Conservation (phyloP, 2,797 vertebrate genomes). For the Clarias laeviceps region DNA sequence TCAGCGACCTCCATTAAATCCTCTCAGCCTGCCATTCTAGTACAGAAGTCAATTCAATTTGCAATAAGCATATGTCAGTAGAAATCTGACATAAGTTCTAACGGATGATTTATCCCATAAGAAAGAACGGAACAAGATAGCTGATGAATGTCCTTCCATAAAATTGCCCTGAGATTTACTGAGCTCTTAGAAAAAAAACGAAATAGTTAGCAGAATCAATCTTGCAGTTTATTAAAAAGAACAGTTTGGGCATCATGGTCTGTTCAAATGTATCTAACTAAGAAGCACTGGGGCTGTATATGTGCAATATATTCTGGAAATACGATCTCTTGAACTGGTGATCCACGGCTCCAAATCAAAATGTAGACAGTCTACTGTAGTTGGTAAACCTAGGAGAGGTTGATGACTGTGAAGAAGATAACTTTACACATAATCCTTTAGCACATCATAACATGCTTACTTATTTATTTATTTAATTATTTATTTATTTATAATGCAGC, state of each 20-base stretch:
- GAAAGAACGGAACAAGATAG: conserved; percentile 20
- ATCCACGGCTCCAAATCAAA: conserved; percentile 4
- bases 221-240: conserved; percentile 14
- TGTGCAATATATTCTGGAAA: conserved; percentile 23
- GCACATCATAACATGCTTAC: too few species aligned
- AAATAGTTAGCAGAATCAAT: conserved; percentile 18
- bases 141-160: conserved; percentile 39
- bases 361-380: background rate
- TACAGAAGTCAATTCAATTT: background rate
- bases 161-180: conserved; percentile 32
- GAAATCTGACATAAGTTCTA: conserved; percentile 19
- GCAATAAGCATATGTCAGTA: conserved; percentile 16
- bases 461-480: too few species aligned
- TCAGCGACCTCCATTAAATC: conserved; percentile 22
- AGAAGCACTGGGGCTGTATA: conserved; percentile 18
- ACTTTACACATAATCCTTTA: too few species aligned
- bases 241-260: background rate
- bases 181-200: conserved; percentile 8
- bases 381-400: background rate
- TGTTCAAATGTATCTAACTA: conserved; percentile 34
- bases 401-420: background rate
- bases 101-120: conserved; percentile 31
- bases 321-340: conserved; percentile 25
- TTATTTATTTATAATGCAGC: too few species aligned
- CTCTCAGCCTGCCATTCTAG: conserved; percentile 24